phyloP scores from a whole-genome alignment of 2,888 invertebrate genomes.

The Operophtera brumata region DNA sequence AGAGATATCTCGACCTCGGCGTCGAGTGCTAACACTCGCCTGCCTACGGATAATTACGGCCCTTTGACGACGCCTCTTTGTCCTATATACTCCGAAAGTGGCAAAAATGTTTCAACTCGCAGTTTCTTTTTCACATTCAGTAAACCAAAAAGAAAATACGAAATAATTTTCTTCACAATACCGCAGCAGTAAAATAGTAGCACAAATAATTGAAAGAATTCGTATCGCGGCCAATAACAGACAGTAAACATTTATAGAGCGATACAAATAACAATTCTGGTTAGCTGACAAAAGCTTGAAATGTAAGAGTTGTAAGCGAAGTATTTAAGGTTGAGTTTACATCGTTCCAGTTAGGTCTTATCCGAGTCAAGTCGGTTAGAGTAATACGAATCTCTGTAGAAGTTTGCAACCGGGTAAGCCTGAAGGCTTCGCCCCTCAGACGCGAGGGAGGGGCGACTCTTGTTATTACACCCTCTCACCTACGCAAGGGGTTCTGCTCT shows the following conservation, averaged over 20 bases:
- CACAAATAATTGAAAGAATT: slow-evolving; percentile 31
- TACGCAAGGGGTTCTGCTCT: slow-evolving; percentile 70
- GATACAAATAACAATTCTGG: slow-evolving; percentile 43
- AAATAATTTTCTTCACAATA: slow-evolving; percentile 17
- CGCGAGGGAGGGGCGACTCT: slow-evolving; percentile 56
- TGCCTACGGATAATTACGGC: slow-evolving; percentile 73
- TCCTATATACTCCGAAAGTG: slow-evolving; percentile 54
- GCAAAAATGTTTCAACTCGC: slow-evolving; percentile 52
- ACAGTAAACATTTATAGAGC: slow-evolving; percentile 41
- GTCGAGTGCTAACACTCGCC: slow-evolving; percentile 74
- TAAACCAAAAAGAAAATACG: slow-evolving; percentile 15
- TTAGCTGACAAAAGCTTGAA: slow-evolving; percentile 44
- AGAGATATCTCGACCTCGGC: slow-evolving; percentile 75
- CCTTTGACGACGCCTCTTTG: slow-evolving; percentile 71
- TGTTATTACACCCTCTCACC: slow-evolving; percentile 80
- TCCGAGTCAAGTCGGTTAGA: slow-evolving; percentile 67
- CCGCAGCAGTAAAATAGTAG: slow-evolving; percentile 13
- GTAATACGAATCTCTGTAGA: slow-evolving; percentile 72
- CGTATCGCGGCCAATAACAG: slow-evolving; percentile 30
- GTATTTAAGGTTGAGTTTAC: slow-evolving; percentile 59
- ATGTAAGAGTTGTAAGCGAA: slow-evolving; percentile 46
- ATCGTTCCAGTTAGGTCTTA: slow-evolving; percentile 61
- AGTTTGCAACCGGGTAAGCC: slow-evolving; percentile 67
- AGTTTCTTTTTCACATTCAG: slow-evolving; percentile 33
- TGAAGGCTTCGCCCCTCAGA: slow-evolving; percentile 57